Percentiles rank a stretch among this genome's conserved stretches.
Conservation (phyloP, 2,797 vertebrate species). For the Acridotheres tristis region DNA sequence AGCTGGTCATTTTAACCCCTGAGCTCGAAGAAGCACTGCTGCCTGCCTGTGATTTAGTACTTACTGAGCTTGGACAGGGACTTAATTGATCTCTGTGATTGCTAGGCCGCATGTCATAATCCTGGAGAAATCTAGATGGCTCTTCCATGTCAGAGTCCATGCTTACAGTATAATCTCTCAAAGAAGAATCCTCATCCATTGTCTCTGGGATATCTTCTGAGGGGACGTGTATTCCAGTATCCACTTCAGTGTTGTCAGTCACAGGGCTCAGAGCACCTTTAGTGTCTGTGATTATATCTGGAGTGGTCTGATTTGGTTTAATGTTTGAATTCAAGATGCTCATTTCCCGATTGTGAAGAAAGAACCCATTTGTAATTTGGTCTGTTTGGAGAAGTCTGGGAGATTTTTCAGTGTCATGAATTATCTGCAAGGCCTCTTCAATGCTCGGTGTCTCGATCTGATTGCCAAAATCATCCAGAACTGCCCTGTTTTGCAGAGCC, state of each 20-base stretch:
- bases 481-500: constrained; percentile 74
- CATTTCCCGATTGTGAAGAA: constrained; percentile 86
- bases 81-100: constrained; percentile 81
- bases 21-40: constrained; percentile 87
- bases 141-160: constrained; percentile 94
- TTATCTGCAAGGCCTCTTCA: constrained; percentile 92
- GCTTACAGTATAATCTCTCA: constrained; percentile 93
- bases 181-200: constrained; percentile 95
- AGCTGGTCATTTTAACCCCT: constrained; percentile 92
- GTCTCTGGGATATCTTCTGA: constrained; percentile 96
- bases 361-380: constrained; percentile 89
- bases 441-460: constrained; percentile 85
- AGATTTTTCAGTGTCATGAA: constrained; percentile 86
- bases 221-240: constrained; percentile 93
- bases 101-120: constrained; percentile 82
- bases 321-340: constrained; percentile 77
- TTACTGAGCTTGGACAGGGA: constrained; percentile 87
- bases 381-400: constrained; percentile 77
- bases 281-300: constrained; percentile 82
- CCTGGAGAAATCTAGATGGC: constrained; percentile 79
- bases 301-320: constrained; percentile 72
- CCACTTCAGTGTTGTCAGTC: constrained; percentile 89
- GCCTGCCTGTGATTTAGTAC: constrained; percentile 84
- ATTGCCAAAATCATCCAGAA: constrained; percentile 81
- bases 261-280: constrained; percentile 83